Base-by-base conservation (phyloP, 2,888 invertebrate species). In the Athrips mouffetella region DNA sequence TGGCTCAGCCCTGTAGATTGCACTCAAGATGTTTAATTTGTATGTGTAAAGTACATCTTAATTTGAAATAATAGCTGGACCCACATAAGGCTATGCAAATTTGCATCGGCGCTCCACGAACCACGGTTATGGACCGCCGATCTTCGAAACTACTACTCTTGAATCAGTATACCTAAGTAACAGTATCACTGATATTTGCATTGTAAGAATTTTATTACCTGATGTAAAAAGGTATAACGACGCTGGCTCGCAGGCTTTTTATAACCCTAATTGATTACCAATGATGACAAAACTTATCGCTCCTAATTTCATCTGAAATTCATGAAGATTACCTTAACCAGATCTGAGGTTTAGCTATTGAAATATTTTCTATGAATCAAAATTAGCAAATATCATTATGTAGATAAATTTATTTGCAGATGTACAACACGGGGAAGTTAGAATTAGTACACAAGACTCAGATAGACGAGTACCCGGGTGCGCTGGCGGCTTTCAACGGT, bases 391-490 rank as follows among this genome's bases (percentile, higher is more conserved):
- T 47, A n/a, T n/a, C 35, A n/a, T 7, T n/a, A 37, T n/a, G 13
- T 2, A 3, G 46, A 45, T 30, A 10, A 48, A 8, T 37, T 50
- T 49, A 55, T 62, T 80, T 59, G 44, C 76, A 89, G 79, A 87
- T 94, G 5, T 93, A 93, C 71, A 93, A 92, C 49, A 96, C 98
- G 39, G 94, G 95, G 6, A 92, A 92, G 63, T 80, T 99, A 47
- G 98, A 99, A 70, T 90, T 99, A 47, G 87, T 98, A 16, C 99
- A 99, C 83, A 94, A 96, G 72, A 99, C 99, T 0, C 92, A 93
- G 3, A 91, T 98, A 2, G 98, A 98, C 63, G 98, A 98, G 71
- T 94, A 96, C 45, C 98, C 97, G 0, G 92, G 93, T 11, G 97
- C 98, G 0, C 88, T 98, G 45, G 96, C 96, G 57, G 90, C 95